phyloP scores from a whole-genome alignment of 2,888 invertebrate species.

The Drosophila mercatorum region DNA sequence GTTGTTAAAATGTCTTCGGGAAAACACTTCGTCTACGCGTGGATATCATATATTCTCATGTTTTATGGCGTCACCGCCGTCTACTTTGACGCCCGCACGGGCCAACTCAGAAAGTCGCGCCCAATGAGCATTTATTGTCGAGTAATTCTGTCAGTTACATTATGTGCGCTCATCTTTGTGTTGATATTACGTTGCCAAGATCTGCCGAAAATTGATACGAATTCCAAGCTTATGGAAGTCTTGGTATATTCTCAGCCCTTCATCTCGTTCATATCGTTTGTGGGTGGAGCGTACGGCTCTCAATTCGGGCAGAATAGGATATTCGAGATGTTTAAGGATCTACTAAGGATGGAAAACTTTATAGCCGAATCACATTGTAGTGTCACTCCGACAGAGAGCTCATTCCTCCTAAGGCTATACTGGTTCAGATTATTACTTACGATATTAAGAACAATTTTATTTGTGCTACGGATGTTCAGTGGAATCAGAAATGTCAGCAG shows the following conservation, averaged over 20 bases:
- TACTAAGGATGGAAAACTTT: conserved; percentile 6
- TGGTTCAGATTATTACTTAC: background rate
- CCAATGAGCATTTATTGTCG: background rate
- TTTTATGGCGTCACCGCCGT: conserved; percentile 12
- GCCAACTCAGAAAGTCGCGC: conserved; percentile 14
- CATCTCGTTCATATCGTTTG: background rate
- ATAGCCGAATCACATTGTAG: background rate
- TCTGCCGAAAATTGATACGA: background rate
- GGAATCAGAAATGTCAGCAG: too few relatives aligned
- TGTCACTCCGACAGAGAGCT: background rate
- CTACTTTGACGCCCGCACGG: background rate
- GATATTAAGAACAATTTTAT: too few relatives aligned
- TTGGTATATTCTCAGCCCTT: too few relatives aligned
- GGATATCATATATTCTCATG: conserved; percentile 10
- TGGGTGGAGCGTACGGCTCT: too few relatives aligned
- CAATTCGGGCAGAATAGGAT: conserved; percentile 22
- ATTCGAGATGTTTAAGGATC: background rate
- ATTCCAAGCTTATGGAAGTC: background rate
- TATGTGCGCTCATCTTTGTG: too few relatives aligned
- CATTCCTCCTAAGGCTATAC: background rate
- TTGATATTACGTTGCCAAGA: background rate
- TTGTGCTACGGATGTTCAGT: background rate
- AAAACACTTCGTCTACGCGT: conserved; percentile 8
- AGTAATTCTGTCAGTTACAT: background rate
- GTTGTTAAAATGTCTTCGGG: too few relatives aligned